Evolutionary conservation across 2,888 invertebrate species (phyloP).

Genomic region (Eupeodes luniger): DNA sequence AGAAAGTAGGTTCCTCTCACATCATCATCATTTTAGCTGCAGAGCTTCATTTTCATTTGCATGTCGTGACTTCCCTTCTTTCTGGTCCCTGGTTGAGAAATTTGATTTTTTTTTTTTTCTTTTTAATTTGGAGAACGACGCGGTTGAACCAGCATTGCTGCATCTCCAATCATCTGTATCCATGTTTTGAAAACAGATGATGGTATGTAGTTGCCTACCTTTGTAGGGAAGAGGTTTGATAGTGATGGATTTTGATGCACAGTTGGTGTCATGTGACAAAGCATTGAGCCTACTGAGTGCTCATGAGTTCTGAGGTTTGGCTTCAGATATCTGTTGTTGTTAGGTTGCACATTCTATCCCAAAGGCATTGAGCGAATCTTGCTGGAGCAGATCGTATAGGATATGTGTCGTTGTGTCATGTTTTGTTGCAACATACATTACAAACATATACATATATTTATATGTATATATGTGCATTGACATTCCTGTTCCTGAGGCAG

Average conservation of each 20-base stretch:
- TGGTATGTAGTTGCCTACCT: slow-evolving; percentile 15
- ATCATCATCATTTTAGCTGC: slow-evolving; percentile 30
- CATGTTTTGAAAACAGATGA: slow-evolving; percentile 48
- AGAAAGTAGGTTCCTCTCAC: slow-evolving; percentile 40
- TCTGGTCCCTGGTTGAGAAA: slow-evolving; percentile 51
- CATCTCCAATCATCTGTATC: slow-evolving; percentile 38
- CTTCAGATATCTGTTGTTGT: background rate
- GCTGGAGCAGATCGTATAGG: background rate
- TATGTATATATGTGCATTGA: background rate
- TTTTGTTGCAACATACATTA: slow-evolving; percentile 3
- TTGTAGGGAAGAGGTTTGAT: slow-evolving; percentile 8
- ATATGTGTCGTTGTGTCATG: slow-evolving; percentile 4
- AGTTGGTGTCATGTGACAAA: slow-evolving; percentile 67
- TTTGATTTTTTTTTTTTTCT: slow-evolving; percentile 54
- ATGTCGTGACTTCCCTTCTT: slow-evolving; percentile 30
- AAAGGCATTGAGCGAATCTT: slow-evolving; percentile 34
- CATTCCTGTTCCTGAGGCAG: slow-evolving; percentile 1
- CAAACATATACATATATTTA: background rate
- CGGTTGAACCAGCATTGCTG: slow-evolving; percentile 3
- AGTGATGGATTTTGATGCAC: slow-evolving; percentile 30
- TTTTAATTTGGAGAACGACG: slow-evolving; percentile 46
- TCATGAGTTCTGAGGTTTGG: slow-evolving; percentile 55
- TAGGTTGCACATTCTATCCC: slow-evolving; percentile 47
- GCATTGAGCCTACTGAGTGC: slow-evolving; percentile 54
- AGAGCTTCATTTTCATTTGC: slow-evolving; percentile 55